Evolutionary conservation across 2,797 vertebrate species (phyloP).

Genomic region (Toxotes lorentzi): DNA sequence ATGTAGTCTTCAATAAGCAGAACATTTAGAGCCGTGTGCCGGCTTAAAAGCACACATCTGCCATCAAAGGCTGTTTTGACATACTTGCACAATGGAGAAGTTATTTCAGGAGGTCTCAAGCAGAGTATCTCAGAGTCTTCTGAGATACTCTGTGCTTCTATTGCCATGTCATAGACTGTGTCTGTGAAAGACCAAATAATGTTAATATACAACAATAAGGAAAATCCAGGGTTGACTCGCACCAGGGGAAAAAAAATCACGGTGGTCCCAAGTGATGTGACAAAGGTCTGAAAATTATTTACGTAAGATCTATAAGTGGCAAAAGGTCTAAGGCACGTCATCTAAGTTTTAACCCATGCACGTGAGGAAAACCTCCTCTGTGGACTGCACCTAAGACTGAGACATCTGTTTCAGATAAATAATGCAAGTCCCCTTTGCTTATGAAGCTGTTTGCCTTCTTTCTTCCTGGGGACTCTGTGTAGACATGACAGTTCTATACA

Average conservation of each 20-base stretch:
- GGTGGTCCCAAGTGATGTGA: neutral
- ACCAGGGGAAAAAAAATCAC: neutral
- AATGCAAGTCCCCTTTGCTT: neutral
- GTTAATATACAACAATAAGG: neutral
- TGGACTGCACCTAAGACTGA: neutral
- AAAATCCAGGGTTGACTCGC: neutral
- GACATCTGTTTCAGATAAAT: slow-evolving; percentile 15
- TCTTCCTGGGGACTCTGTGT: neutral
- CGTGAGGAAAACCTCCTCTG: neutral
- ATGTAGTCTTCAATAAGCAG: slow-evolving; percentile 6
- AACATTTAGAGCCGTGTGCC: slow-evolving; percentile 36
- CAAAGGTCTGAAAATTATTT: neutral
- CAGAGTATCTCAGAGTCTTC: slow-evolving; percentile 55
- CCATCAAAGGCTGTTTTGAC: slow-evolving; percentile 75
- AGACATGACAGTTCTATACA: neutral
- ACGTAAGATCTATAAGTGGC: neutral
- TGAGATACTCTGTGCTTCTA: slow-evolving; percentile 50
- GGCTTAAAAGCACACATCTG: slow-evolving; percentile 27
- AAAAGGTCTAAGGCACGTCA: too few relatives aligned
- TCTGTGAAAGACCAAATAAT: slow-evolving; percentile 20
- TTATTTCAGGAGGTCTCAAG: slow-evolving; percentile 77
- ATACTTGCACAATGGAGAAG: slow-evolving; percentile 69
- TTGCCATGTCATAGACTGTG: slow-evolving; percentile 15
- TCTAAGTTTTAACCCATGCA: neutral
- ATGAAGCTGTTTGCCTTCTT: slow-evolving; percentile 2